Evolutionary conservation across 1,140 invertebrate genomes (phyloP), one percentile per base, ranked within the genome.

Genomic region (Luehdorfia chinensis): DNA sequence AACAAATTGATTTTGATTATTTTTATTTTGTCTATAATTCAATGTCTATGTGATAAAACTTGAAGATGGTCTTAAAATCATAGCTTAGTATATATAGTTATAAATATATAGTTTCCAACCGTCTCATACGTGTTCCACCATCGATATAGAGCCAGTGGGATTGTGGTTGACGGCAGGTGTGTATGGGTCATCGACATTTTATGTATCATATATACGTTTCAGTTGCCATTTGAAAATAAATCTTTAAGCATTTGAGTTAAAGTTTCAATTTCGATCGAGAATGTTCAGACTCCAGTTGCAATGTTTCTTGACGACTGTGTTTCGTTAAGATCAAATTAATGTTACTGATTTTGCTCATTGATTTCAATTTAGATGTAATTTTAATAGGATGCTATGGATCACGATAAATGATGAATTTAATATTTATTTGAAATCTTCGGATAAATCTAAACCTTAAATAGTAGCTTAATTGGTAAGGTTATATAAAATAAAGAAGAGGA

Each of bases 171-270:
- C 47, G 57, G 62, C 68, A 71, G 68, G 65, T 71, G 68, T 62
- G 64, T 68, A 41, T 67, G 50, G 68, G 68, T 71, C 68, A 68
- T 68, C 62, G 68, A 71, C 68, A 62, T 70, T 57, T 33, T 65
- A 58, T 58, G 61, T 65, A 68, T 54, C 64, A 55, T 59, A 52
- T 54, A 14, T 18, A 19, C 39, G 13, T 6, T 11, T 2, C n/a
- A 18, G 6, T 5, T 12, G 15, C n/a, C 9, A 19, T 18, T 43
- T 11, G 1, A 43, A 15, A 43, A 12, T 43, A 13, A 30, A 30
- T 18, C 39, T 9, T 21, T 6, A 2, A 15, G 2, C 4, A 30
- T 6, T 3, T 1, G 12, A 13, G 30, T 33, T 14, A 11, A 25
- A 41, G 23, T 14, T 39, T 41, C n/a, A 47, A 8, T 21, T 37